Evolutionary conservation across 2,113 vertebrate genomes (phyloP).

Genomic region (Tamias sibiricus): DNA sequence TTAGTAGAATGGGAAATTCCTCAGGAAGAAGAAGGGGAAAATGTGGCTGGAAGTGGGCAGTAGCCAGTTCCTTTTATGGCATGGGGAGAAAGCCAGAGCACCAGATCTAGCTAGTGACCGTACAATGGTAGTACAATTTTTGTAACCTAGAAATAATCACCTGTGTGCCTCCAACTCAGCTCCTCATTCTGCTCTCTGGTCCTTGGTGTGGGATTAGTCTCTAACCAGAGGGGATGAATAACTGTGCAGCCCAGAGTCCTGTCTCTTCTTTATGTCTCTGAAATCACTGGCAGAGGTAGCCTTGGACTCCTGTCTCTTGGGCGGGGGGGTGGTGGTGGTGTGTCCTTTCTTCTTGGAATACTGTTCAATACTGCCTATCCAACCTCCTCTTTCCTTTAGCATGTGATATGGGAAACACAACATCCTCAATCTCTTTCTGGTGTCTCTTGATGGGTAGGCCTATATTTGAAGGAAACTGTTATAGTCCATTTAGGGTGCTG

Average conservation of each 20-base stretch:
- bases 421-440: slow-evolving; percentile 86
- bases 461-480: slow-evolving; percentile 90
- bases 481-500: not conserved
- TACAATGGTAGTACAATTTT: slow-evolving; percentile 40
- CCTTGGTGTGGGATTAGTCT: slow-evolving; percentile 83
- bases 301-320: not conserved
- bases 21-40: not conserved
- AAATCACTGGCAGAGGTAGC: not conserved
- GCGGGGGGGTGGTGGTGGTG: not conserved
- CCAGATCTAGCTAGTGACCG: slow-evolving; percentile 39
- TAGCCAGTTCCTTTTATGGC: slow-evolving; percentile 2
- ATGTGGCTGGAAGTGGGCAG: not conserved
- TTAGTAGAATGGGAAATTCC: not conserved
- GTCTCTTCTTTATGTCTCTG: slow-evolving; percentile 73
- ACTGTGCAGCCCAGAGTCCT: slow-evolving; percentile 82
- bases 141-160: slow-evolving; percentile 77
- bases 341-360: slow-evolving; percentile 71
- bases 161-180: slow-evolving; percentile 25
- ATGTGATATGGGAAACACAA: slow-evolving; percentile 80
- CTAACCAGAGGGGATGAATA: slow-evolving; percentile 83
- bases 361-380: slow-evolving; percentile 77
- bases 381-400: slow-evolving; percentile 73
- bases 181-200: slow-evolving; percentile 90
- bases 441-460: slow-evolving; percentile 91
- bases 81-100: slow-evolving; percentile 19